Base-by-base conservation (phyloP, 2,888 invertebrate species). In the Rotaria magnacalcarata region DNA sequence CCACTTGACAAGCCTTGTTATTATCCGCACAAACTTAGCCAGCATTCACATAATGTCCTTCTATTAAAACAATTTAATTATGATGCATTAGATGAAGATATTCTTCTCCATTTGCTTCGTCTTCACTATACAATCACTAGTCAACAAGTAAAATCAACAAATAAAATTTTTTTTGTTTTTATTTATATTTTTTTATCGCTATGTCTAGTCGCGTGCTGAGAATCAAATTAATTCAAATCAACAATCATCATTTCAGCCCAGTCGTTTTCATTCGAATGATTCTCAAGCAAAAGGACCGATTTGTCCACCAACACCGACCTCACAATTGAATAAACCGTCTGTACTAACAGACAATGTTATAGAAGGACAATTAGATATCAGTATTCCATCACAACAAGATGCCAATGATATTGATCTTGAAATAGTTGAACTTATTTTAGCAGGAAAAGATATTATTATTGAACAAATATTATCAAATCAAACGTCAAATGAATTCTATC, bases 331-430 rank as follows among this genome's bases (percentile, higher is more conserved):
- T 2, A 41, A 41, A 27, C 34, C 67, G 19, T 19, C 67, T 41
- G n/a, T 41, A 5, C 34, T 34, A 4, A 67, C 19, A 41, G 67
- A 67, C 7, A 41, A 67, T 41, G 16, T 67, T 2, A 19, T 14
- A 6, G 34, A 67, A 67, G 34, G 80, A 80, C 80, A 80, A 47
- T n/a, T 80, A 47, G 80, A 80, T 14, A 10, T 80, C n/a, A 24
- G 24, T 80, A 80, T 80, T 47, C 80, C 80, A 80, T 80, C 80
- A 4, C 47, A 80, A 80, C 21, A 3, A 80, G 43, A 47, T 80
- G 80, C 80, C 8, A 47, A 47, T 47, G 47, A 80, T 47, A 5
- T 43, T 24, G 80, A 80, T 47, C n/a, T 80, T 4, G 80, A 80
- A 80, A 80, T 80, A 6, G n/a, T 80, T 47, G 24, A 80, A 80